Conservation (phyloP, 2,888 invertebrate species). For the Catocala nupta region DNA sequence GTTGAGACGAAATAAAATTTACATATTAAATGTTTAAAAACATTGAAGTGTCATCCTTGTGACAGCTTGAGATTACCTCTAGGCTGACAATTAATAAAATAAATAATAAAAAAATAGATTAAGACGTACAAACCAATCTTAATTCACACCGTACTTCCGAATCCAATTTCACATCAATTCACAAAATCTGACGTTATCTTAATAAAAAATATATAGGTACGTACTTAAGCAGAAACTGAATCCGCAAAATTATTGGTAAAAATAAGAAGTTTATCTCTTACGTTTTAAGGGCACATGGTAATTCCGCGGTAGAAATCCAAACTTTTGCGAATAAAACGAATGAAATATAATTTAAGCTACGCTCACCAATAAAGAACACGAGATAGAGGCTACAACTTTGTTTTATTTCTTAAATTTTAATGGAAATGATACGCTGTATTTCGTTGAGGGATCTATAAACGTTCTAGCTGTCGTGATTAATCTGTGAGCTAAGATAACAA, state of each 20-base stretch:
- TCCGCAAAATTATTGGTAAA: conserved; percentile 50
- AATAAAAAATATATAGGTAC: conserved; percentile 19
- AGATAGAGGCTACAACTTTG: conserved; percentile 41
- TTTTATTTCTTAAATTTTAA: conserved; percentile 54
- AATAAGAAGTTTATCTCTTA: conserved; percentile 51
- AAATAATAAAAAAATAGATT: too few species aligned
- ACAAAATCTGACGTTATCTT: conserved; percentile 27
- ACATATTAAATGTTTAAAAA: too few species aligned
- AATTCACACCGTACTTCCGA: conserved; percentile 10
- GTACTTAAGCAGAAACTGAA: conserved; percentile 16
- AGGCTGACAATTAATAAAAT: too few species aligned
- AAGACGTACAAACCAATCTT: not conserved
- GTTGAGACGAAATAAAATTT: too few species aligned
- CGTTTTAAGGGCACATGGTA: conserved; percentile 49
- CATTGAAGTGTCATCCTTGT: too few species aligned
- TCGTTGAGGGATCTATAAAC: conserved; percentile 5
- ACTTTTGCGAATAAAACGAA: conserved; percentile 54
- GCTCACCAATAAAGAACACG: conserved; percentile 43
- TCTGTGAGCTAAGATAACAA: conserved; percentile 32
- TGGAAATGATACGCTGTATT: conserved; percentile 30
- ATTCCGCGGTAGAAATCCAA: conserved; percentile 46
- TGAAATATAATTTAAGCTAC: conserved; percentile 54
- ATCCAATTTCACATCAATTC: conserved; percentile 36
- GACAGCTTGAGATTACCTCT: too few species aligned
- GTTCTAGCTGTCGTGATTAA: conserved; percentile 21